phyloP scores from a whole-genome alignment of 2,888 invertebrate genomes.

The Boloria selene region DNA sequence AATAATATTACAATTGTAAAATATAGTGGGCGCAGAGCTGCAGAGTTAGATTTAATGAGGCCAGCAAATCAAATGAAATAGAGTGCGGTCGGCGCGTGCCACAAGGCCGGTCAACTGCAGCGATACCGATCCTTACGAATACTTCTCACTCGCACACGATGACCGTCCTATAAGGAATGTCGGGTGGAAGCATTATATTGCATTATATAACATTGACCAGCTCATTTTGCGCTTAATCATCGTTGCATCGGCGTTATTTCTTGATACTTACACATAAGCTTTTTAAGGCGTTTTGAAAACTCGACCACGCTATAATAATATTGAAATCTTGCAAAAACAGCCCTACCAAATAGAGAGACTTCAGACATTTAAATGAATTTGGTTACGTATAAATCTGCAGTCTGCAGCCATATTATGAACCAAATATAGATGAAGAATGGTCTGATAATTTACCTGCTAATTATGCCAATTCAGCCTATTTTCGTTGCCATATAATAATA shows the following conservation, averaged over 20 bases:
- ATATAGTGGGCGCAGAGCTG: slow-evolving; percentile 49
- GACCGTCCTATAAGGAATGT: slow-evolving; percentile 57
- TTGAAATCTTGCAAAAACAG: slow-evolving; percentile 66
- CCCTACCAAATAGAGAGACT: slow-evolving; percentile 53
- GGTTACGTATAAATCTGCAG: slow-evolving; percentile 57
- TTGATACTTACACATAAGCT: slow-evolving; percentile 60
- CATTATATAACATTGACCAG: slow-evolving; percentile 43
- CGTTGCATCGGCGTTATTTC: slow-evolving; percentile 59
- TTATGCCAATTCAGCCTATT: slow-evolving; percentile 40
- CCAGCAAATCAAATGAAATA: slow-evolving; percentile 68
- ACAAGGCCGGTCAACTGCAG: slow-evolving; percentile 74
- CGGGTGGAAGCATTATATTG: slow-evolving; percentile 51
- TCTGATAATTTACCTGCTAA: slow-evolving; percentile 32
- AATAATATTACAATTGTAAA: slow-evolving; percentile 44
- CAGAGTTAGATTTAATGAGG: slow-evolving; percentile 60
- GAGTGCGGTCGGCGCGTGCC: slow-evolving; percentile 71
- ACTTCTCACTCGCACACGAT: slow-evolving; percentile 60
- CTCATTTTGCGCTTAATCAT: slow-evolving; percentile 54
- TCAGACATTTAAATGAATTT: slow-evolving; percentile 61
- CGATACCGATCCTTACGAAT: slow-evolving; percentile 53
- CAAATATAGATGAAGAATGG: slow-evolving; percentile 38
- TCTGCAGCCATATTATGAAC: slow-evolving; percentile 46
- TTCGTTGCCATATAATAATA: slow-evolving; percentile 34
- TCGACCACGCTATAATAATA: slow-evolving; percentile 69
- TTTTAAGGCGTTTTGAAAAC: slow-evolving; percentile 55